Base-by-base conservation (phyloP, 2,113 vertebrate species). In the Odontophorus gujanensis region DNA sequence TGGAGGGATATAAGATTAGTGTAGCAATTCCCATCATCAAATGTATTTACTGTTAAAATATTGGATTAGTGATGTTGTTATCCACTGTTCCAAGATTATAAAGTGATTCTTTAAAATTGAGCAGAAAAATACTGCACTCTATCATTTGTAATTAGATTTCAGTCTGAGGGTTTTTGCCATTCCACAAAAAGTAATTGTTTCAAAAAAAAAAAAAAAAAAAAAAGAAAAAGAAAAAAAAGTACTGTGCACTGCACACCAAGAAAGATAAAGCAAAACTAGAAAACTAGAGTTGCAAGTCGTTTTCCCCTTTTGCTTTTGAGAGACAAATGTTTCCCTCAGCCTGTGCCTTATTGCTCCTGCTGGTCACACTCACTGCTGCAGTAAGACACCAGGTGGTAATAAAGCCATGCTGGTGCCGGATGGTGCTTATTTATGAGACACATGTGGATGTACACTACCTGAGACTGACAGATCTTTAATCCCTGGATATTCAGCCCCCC, bases 1-100 rank as follows among this genome's bases (percentile, higher is more conserved):
- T 92, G 68, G 92, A 94, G 93, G 96, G 85, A 96, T 97, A 96
- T 85, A 94, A 97, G 95, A 96, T 97, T 96, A 98, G 81, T 85
- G 85, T 36, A 96, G 92, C 93, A 97, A 97, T 97, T 97, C 87
- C 95, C 93, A 96, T 96, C 91, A 95, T 96, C 95, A 97, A 96
- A 97, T 43, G 81, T 97, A 97, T 97, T 97, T 97, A 89, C 92
- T 93, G 89, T 96, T 96, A 97, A 97, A 97, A 96, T 97, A 97
- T 95, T 94, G 83, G 97, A 96, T 97, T 95, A 95, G 93, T 86
- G 89, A 97, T 97, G 95, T 96, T 97, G 86, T 96, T 97, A 98
- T 97, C 76, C 87, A 95, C 76, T 97, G 92, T 97, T 96, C 89
- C 63, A 85, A 96, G 92, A 97, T 97, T 97, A 97, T 85, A 96